Evolutionary conservation across 1,140 invertebrate species (phyloP), one percentile per base, ranked within the genome.

Genomic region (Caerostris darwini): DNA sequence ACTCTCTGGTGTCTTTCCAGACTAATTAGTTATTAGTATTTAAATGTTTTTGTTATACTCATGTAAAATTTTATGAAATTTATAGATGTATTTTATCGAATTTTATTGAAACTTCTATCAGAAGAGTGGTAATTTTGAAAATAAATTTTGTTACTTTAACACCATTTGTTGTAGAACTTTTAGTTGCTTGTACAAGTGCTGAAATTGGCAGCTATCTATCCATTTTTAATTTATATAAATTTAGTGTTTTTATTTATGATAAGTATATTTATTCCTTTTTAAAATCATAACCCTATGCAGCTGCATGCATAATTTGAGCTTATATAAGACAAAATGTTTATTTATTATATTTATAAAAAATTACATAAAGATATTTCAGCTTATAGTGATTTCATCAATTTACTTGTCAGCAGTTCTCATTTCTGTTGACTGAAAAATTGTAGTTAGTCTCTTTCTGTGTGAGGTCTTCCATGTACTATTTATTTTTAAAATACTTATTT

Each of bases 101-200:
- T 34, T 34, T 34, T 34, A 34, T 34, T 34, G 34, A 34, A 34
- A 34, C 34, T 34, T 34, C 34, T 34, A 34, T n/a, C 17, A n/a
- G 10, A 67, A 67, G 3, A 17, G 61, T 67, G n/a, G 17, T 67
- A 67, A 3, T n/a, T 5, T 67, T n/a, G n/a, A 17, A 67, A 34
- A 34, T 17, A 67, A 2, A 67, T 71, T 8, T 34, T 50, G 12
- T 77, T 71, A 10, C 0, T 34, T 34, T 34, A 34, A 2, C 34
- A 34, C 2, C 34, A 34, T 34, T 34, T 34, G 34, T 14, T 50
- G 34, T 53, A 77, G 8, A 12, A 77, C 34, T 53, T 77, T 50
- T 77, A 10, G 34, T 77, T 77, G 71, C 71, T 53, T 77, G 71
- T 77, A 77, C 71, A 53, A 77, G 12, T 77, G 71, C 71, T 77